These are phyloP conservation scores for Cerastoderma edule DNA, from an alignment of 2,888 invertebrate species.

Conservation along the genomic window DNA sequence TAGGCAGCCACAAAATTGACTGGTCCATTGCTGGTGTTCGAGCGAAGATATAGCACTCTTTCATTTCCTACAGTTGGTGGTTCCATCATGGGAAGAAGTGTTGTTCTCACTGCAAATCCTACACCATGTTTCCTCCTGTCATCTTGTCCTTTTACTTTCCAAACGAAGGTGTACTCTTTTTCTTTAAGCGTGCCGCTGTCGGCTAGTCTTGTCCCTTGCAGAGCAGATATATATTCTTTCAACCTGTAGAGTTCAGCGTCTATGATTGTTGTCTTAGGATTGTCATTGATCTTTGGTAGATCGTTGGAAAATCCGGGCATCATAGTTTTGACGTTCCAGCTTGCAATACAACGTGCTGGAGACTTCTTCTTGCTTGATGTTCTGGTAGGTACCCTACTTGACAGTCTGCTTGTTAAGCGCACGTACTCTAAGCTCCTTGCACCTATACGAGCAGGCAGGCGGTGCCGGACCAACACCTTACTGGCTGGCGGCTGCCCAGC, in stretches of 20 bases:
- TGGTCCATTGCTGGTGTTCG: not conserved
- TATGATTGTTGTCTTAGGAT: not conserved
- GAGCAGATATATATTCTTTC: not conserved
- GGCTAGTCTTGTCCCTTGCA: not conserved
- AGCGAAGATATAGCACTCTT: not conserved
- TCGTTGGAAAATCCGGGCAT: not conserved
- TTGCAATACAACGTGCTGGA: not conserved
- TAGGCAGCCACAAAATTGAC: not conserved
- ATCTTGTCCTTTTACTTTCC: not conserved
- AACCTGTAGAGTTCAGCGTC: no score
- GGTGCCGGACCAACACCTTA: not conserved
- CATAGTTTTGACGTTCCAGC: slow-evolving; percentile 1
- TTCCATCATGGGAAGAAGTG: not conserved
- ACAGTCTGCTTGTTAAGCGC: no score
- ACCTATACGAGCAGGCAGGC: slow-evolving; percentile 1
- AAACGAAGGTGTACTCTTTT: not conserved
- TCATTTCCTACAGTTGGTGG: slow-evolving; percentile 2
- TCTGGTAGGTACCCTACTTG: no score
- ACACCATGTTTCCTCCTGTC: not conserved
- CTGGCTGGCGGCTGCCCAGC: no score
- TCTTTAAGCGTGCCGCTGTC: no score
- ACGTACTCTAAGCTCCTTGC: not conserved
- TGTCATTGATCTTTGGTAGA: not conserved
- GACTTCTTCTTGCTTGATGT: no score
- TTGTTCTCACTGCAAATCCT: slow-evolving; percentile 1